Evolutionary conservation across 2,113 vertebrate genomes (phyloP), one percentile per base, ranked within the genome.

Genomic region (Hemichromis elongatus): DNA sequence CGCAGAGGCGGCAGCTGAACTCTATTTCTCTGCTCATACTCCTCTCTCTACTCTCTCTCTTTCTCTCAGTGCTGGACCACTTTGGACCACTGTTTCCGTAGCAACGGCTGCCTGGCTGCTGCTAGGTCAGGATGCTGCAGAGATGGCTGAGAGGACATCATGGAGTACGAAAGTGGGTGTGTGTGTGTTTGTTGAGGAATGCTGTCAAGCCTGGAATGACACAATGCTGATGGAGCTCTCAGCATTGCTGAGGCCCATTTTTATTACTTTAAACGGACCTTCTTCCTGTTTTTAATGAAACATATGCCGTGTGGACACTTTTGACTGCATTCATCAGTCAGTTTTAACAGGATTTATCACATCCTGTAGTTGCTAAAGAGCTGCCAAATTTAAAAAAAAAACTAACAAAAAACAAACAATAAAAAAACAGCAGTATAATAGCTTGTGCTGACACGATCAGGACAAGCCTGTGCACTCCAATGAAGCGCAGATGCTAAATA

Each of bases 71-170:
- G 59, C 90, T 86, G 85, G 82, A 92, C 87, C n/a, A 80, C 83
- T 90, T 83, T 86, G 89, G 90, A 90, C 82, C 91, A 50, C 92
- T 82, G 95, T 96, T 95, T 93, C 94, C 94, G 79, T 96, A 94
- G 93, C 92, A 94, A 96, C 95, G 66, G 77, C 86, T 91, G 93
- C 91, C 86, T 93, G 61, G 86, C 90, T 92, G 88, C 90, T 92
- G 87, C 82, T 82, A 75, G 93, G 92, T 95, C 92, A 93, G 94
- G 92, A 92, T 94, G 88, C 92, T 92, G 93, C 93, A 93, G 92
- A 87, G 92, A 92, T 90, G 86, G 84, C 87, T 84, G 86, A 54
- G 91, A 90, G 85, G 89, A 92, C 87, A 90, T 86, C 55, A 59
- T 42, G 18, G 77, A 66, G 42, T 63, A 54, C 54, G 86, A 79